Evolutionary conservation across 2,888 invertebrate species (phyloP), one percentile per base, ranked within the genome.

Genomic region (Apamea crenata): DNA sequence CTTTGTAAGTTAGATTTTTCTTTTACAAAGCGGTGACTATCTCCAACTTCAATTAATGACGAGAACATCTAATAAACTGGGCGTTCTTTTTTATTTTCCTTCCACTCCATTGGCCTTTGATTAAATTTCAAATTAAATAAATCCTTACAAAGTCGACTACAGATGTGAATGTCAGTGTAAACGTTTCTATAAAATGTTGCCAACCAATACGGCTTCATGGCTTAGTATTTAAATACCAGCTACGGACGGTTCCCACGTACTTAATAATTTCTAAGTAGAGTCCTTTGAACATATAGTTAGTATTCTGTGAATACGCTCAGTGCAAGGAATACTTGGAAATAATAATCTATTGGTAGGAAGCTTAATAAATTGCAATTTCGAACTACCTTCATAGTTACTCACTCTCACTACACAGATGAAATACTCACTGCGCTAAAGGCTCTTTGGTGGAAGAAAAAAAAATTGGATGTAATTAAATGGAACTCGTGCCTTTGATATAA

Each of bases 41-140:
- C 56, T 65, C 29, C 56, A 50, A n/a, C 44, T 66, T 44, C 29
- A 80, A 71, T 78, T 61, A 25, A 36, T 36, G 36, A 36, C n/a
- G 47, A 47, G 74, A 63, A 80, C 36, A n/a, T 56, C 32, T 74
- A 70, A 61, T 66, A 47, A 81, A 72, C 61, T 50, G 25, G 16
- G n/a, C 67, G 25, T n/a, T n/a, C 16, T 21, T 1, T 68, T 87
- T 66, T 50, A 50, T 73, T 76, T 74, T 25, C 18, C 29, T 44
- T 73, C 16, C 56, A 25, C 53, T 56, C 32, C 73, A 36, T 65
- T 53, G 36, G 32, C 5, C 21, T 76, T 63, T 74, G 72, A 87
- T 80, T 77, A 77, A 75, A 77, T 61, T 80, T 80, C 59, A 74
- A 74, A 84, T 84, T 69, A 74, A 80, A 83, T 79, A 74, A 85